These are phyloP conservation scores for Catocala fraxini DNA, from an alignment of 2,888 invertebrate genomes.

Conservation along the genomic window DNA sequence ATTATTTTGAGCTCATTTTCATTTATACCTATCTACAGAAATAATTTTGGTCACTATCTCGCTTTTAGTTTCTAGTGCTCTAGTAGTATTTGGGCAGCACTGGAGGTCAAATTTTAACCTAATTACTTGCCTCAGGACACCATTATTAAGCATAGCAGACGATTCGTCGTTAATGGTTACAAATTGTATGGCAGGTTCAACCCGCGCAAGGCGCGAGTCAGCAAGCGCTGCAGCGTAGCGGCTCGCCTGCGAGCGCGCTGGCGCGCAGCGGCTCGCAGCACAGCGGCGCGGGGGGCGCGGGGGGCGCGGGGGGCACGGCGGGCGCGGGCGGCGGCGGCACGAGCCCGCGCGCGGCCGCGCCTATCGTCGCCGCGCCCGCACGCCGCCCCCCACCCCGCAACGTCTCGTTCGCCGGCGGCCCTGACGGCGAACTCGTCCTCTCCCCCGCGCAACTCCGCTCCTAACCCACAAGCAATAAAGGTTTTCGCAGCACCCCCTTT, in stretches of 20 bases:
- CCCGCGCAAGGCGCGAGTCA: slow-evolving; percentile 52
- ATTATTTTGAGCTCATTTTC: no score
- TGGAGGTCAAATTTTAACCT: no score
- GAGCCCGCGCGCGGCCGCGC: slow-evolving; percentile 62
- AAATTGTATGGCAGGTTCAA: slow-evolving; percentile 37
- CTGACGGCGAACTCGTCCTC: slow-evolving; percentile 88
- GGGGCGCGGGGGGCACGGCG: slow-evolving; percentile 39
- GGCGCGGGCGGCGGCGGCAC: slow-evolving; percentile 23
- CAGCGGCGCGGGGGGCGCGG: slow-evolving; percentile 42
- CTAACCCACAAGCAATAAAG: slow-evolving; percentile 81
- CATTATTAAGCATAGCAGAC: no score
- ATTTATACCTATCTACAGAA: no score
- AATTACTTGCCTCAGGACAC: no score
- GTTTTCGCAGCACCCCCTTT: slow-evolving; percentile 65
- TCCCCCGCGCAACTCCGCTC: slow-evolving; percentile 89
- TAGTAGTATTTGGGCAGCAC: no score
- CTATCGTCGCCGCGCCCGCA: slow-evolving; percentile 47
- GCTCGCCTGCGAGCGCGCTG: slow-evolving; percentile 58
- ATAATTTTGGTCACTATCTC: no score
- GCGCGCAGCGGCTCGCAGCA: slow-evolving; percentile 51
- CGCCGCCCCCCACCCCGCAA: slow-evolving; percentile 78
- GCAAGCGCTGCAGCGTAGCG: slow-evolving; percentile 46
- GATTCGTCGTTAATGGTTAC: background rate
- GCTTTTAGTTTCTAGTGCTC: no score
- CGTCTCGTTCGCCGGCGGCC: slow-evolving; percentile 84